These are phyloP conservation scores for Congeria kusceri DNA, from an alignment of 2,888 invertebrate genomes.

Conservation along the genomic window DNA sequence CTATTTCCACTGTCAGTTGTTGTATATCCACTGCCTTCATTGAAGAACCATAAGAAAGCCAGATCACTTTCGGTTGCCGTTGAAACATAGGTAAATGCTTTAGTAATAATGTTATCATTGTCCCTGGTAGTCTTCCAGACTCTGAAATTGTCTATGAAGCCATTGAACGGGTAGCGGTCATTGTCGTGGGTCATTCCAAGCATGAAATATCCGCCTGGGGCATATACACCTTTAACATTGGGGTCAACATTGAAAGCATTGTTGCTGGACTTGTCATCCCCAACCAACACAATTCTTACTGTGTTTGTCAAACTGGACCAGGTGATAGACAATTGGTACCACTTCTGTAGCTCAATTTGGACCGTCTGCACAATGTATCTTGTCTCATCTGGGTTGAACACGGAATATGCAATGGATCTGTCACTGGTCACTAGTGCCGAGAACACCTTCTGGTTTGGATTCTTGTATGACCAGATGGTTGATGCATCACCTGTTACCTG, in stretches of 20 bases:
- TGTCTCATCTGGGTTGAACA: constrained; percentile 11
- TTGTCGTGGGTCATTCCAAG: constrained; percentile 65
- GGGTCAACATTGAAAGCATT: constrained; percentile 18
- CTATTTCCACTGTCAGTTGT: constrained; percentile 48
- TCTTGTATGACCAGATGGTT: constrained; percentile 69
- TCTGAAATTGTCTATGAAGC: constrained; percentile 70
- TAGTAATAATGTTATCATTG: constrained; percentile 50
- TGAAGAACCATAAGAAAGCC: constrained; percentile 67
- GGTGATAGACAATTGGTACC: constrained; percentile 73
- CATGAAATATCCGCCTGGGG: constrained; percentile 69
- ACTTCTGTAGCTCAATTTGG: constrained; percentile 50
- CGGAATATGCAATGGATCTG: constrained; percentile 39
- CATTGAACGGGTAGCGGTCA: constrained; percentile 61
- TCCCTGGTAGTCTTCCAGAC: constrained; percentile 68
- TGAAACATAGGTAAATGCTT: constrained; percentile 55
- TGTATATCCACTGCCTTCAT: constrained; percentile 59
- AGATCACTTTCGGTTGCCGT: constrained; percentile 30
- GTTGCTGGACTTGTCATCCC: constrained; percentile 29
- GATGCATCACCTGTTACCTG: constrained; percentile 46
- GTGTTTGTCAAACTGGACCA: constrained; percentile 55
- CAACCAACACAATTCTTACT: constrained; percentile 57
- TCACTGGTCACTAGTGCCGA: constrained; percentile 59
- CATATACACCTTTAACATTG: constrained; percentile 38
- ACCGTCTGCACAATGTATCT: constrained; percentile 38
- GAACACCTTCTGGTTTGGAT: constrained; percentile 24